Evolutionary conservation across 2,797 vertebrate species (phyloP).

Genomic region (Sebastes matsubarae): DNA sequence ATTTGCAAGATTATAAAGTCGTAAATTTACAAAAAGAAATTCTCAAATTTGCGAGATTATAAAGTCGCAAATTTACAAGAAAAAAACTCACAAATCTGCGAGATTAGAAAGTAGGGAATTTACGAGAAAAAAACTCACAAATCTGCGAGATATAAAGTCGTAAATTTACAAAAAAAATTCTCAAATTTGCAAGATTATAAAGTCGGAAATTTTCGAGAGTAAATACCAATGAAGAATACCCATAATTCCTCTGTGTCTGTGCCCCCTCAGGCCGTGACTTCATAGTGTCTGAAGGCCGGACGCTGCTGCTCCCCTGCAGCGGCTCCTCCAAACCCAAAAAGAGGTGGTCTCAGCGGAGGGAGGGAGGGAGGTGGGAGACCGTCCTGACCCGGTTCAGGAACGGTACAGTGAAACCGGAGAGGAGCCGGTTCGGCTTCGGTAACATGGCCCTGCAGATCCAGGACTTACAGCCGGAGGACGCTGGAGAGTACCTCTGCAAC

Average conservation of each 20-base stretch:
- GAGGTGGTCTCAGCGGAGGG: slow-evolving; percentile 51
- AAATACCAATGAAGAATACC: not conserved
- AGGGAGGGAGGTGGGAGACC: not conserved
- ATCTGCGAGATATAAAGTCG: no score
- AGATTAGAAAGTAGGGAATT: fast-evolving
- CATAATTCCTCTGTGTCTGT: not conserved
- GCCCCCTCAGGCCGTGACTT: slow-evolving; percentile 42
- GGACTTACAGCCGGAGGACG: slow-evolving; percentile 59
- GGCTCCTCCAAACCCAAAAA: slow-evolving; percentile 40
- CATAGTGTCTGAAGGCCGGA: slow-evolving; percentile 48
- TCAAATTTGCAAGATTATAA: no score
- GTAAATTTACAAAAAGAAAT: no score
- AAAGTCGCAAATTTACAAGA: fast-evolving
- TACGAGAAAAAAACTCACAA: no score
- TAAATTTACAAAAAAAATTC: no score
- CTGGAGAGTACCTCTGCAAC: slow-evolving; percentile 68
- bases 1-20: no score
- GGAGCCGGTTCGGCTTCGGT: slow-evolving; percentile 45
- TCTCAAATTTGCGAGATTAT: no score
- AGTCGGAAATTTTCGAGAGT: no score
- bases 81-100: no score
- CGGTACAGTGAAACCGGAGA: slow-evolving; percentile 47
- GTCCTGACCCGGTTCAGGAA: slow-evolving; percentile 69
- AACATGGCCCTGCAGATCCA: slow-evolving; percentile 61
- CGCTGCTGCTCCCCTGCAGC: slow-evolving; percentile 69